Evolutionary conservation across 92 coral and sea anemone genomes (phyloP).

Genomic region (Epizoanthus ramosus): DNA sequence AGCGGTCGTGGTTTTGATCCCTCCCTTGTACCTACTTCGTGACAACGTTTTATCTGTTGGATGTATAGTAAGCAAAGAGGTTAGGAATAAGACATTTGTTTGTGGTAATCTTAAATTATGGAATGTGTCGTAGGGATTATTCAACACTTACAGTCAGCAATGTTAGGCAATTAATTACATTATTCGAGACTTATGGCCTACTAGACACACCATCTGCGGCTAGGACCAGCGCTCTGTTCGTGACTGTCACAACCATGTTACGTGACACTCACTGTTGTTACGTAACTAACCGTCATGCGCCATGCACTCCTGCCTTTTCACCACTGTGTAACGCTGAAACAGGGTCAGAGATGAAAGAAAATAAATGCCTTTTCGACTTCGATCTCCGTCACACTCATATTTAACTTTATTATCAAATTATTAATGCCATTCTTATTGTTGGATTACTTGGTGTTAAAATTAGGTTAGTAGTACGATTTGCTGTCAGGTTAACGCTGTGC

Average conservation of each 20-base stretch:
- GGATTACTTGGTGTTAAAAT: slow-evolving; percentile 11
- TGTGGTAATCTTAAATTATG: not conserved
- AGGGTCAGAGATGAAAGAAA: slow-evolving; percentile 47
- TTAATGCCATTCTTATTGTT: not conserved
- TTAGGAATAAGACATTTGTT: not conserved
- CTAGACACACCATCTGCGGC: slow-evolving; percentile 20
- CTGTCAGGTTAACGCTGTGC: not conserved
- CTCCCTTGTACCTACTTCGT: too few relatives aligned
- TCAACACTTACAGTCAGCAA: slow-evolving; percentile 28
- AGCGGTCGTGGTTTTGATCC: too few relatives aligned
- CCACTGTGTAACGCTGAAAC: slow-evolving; percentile 49
- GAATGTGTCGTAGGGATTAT: not conserved
- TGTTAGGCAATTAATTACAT: slow-evolving; percentile 28
- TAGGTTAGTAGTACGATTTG: not conserved
- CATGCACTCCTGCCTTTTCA: slow-evolving; percentile 47
- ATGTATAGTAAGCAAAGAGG: not conserved
- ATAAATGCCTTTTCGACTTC: slow-evolving; percentile 45
- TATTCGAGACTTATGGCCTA: slow-evolving; percentile 11
- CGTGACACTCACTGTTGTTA: slow-evolving; percentile 40
- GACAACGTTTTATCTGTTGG: not conserved
- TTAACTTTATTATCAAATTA: slow-evolving; percentile 14
- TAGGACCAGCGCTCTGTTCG: slow-evolving; percentile 23
- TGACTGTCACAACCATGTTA: slow-evolving; percentile 24
- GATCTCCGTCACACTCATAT: slow-evolving; percentile 18
- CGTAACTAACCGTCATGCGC: slow-evolving; percentile 47